Conservation (phyloP, 2,113 vertebrate species). For the cat (Felis catus) region DNA sequence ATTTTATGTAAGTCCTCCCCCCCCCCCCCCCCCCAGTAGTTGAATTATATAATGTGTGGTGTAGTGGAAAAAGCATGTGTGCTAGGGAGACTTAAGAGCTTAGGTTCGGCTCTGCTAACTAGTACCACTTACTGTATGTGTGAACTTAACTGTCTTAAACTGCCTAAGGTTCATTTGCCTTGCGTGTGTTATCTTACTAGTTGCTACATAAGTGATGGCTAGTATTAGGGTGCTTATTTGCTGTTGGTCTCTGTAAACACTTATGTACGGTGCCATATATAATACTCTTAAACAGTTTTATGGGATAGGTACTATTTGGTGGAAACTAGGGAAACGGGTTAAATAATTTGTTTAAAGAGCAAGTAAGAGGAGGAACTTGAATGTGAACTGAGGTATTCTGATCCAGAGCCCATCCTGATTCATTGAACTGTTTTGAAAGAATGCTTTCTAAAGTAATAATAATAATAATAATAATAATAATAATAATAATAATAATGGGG, state of each 20-base stretch:
- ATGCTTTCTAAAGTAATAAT: neutral
- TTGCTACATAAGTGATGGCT: slow-evolving; percentile 18
- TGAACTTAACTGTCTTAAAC: neutral
- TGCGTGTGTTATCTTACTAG: neutral
- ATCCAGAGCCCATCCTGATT: neutral
- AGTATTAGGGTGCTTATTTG: slow-evolving; percentile 28
- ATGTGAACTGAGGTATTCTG: slow-evolving; percentile 22
- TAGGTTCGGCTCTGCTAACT: slow-evolving; percentile 8
- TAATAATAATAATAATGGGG: neutral
- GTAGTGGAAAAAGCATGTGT: neutral
- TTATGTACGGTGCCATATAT: neutral
- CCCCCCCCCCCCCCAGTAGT: neutral
- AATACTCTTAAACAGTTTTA: neutral
- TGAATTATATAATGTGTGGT: neutral
- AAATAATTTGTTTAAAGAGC: slow-evolving; percentile 18
- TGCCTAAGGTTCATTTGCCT: neutral
- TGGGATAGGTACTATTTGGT: slow-evolving; percentile 5
- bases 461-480: too few relatives aligned
- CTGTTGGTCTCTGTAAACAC: slow-evolving; percentile 8
- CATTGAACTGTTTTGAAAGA: slow-evolving; percentile 4
- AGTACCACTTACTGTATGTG: neutral
- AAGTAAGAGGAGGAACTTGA: neutral
- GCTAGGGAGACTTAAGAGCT: neutral
- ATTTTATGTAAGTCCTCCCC: neutral
- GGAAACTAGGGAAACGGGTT: neutral